Evolutionary conservation across 2,113 vertebrate genomes (phyloP).

Genomic region (Donacobius atricapilla): DNA sequence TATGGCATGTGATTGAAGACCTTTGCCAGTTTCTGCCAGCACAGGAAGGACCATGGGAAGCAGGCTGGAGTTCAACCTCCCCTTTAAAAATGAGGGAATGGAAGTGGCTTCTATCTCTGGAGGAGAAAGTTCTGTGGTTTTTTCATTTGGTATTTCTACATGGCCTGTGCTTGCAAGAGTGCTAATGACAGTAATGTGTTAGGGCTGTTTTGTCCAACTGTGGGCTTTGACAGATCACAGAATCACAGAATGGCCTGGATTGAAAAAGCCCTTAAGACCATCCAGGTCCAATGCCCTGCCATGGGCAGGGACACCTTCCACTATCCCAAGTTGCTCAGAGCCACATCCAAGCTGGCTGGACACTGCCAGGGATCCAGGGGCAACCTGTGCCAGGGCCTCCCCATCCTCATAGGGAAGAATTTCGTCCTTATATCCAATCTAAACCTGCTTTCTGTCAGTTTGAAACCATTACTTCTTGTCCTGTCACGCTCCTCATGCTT

Average conservation of each 20-base stretch:
- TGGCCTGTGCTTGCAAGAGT: not conserved
- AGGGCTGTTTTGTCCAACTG: not conserved
- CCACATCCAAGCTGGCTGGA: not conserved
- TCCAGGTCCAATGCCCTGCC: not conserved
- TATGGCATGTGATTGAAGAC: not conserved
- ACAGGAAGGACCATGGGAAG: not conserved
- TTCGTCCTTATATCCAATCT: not conserved
- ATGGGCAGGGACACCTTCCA: not conserved
- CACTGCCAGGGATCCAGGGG: not conserved
- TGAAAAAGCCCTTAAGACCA: not conserved
- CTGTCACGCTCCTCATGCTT: not conserved
- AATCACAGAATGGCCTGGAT: not conserved
- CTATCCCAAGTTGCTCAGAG: not conserved
- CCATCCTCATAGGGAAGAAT: rapidly evolving
- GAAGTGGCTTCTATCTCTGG: not conserved
- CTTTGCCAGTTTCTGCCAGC: not conserved
- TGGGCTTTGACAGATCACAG: not conserved
- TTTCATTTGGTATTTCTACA: not conserved
- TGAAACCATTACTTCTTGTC: not conserved
- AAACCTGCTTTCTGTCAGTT: rapidly evolving
- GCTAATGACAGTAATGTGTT: not conserved
- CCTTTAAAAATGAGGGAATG: not conserved
- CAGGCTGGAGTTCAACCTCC: not conserved
- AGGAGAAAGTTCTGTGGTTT: not conserved
- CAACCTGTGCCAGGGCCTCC: rapidly evolving